phyloP scores from a whole-genome alignment of 2,888 invertebrate species.

The Netelia fuscicornis region DNA sequence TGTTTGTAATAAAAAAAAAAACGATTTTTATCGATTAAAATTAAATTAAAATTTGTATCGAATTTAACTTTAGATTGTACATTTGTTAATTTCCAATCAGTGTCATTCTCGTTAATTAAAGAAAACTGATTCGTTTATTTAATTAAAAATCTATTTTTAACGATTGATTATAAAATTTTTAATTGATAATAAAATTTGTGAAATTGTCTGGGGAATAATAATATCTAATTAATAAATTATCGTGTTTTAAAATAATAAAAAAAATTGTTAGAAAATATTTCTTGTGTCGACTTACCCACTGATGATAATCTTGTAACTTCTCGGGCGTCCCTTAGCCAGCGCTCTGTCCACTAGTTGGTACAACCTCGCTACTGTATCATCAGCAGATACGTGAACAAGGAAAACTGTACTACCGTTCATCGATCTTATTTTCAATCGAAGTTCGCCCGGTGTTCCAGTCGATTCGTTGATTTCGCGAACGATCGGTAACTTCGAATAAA shows the following conservation, averaged over 20 bases:
- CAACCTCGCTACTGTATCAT: slow-evolving; percentile 77
- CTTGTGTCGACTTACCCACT: slow-evolving; percentile 75
- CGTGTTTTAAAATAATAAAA: too few relatives aligned
- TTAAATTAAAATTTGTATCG: too few relatives aligned
- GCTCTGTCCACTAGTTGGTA: slow-evolving; percentile 79
- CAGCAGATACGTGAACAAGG: slow-evolving; percentile 78
- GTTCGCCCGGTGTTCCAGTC: slow-evolving; percentile 74
- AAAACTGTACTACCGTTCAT: slow-evolving; percentile 79
- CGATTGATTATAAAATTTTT: background rate
- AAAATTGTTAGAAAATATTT: too few relatives aligned
- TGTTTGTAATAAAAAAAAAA: background rate
- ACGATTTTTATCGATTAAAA: too few relatives aligned
- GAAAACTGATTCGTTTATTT: background rate
- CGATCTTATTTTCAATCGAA: slow-evolving; percentile 79
- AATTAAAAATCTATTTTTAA: background rate
- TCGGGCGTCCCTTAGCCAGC: slow-evolving; percentile 72
- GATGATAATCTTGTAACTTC: slow-evolving; percentile 78
- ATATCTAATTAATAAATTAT: too few relatives aligned
- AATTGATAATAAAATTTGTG: too few relatives aligned
- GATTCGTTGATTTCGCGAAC: slow-evolving; percentile 79
- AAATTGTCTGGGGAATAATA: too few relatives aligned
- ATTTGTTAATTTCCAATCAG: background rate
- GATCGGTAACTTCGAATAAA: slow-evolving; percentile 75
- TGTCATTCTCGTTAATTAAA: background rate
- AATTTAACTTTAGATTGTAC: background rate